phyloP scores from a whole-genome alignment of 2,113 vertebrate species.

The Notothenia rossii region DNA sequence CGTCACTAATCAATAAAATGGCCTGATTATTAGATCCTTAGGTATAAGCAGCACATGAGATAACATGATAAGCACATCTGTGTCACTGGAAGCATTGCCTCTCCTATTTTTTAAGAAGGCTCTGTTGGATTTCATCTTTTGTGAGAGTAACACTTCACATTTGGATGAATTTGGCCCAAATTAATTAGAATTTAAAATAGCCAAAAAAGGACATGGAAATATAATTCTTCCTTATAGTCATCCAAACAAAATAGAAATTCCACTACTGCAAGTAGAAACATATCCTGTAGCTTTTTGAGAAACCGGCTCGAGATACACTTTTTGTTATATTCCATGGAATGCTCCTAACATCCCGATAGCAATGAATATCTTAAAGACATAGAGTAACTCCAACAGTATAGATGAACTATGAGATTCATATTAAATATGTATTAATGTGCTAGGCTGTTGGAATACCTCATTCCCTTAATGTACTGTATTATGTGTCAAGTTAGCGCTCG shows the following conservation, averaged over 20 bases:
- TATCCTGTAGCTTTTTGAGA: background rate
- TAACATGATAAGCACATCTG: background rate
- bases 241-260: too few relatives aligned
- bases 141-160: background rate
- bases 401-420: too few relatives aligned
- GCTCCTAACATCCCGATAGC: too few relatives aligned
- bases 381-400: too few relatives aligned
- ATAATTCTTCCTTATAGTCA: too few relatives aligned
- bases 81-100: background rate
- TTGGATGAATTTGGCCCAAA: background rate
- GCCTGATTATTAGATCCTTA: background rate
- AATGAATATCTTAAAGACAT: too few relatives aligned
- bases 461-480: background rate
- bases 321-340: too few relatives aligned
- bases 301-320: too few relatives aligned
- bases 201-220: too few relatives aligned
- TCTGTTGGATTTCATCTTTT: background rate
- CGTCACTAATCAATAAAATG: background rate
- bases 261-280: too few relatives aligned
- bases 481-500: slow-evolving; percentile 9
- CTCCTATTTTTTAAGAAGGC: background rate
- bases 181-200: background rate
- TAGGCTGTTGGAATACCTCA: too few relatives aligned
- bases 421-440: too few relatives aligned
- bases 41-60: background rate